Percentiles rank a stretch among this genome's conserved stretches.
Conservation (phyloP, 2,888 invertebrate genomes). For the Melanostoma scalare region DNA sequence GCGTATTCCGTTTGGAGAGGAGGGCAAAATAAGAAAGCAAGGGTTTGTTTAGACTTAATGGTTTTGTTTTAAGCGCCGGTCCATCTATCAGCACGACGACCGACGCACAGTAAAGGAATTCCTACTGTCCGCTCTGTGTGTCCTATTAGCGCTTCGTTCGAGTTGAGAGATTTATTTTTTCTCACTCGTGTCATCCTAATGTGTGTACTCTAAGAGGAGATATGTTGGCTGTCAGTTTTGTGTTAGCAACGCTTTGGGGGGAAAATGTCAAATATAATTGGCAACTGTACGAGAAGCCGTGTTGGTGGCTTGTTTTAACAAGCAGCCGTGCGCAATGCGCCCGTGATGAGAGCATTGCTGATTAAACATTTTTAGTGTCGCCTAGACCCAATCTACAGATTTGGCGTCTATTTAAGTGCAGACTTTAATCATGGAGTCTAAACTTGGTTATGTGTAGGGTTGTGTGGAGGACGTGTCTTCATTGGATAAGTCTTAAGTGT, state of each 20-base stretch:
- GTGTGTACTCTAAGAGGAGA: constrained; percentile 46
- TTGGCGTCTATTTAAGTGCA: constrained; percentile 68
- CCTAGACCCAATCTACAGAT: constrained; percentile 59
- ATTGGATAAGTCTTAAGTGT: constrained; percentile 28
- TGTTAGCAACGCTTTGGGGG: constrained; percentile 45
- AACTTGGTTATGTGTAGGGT: constrained; percentile 27
- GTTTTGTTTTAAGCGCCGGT: constrained; percentile 56
- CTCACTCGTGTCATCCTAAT: constrained; percentile 70
- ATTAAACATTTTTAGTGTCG: constrained; percentile 69
- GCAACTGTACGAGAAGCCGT: constrained; percentile 65
- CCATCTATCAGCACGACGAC: constrained; percentile 33
- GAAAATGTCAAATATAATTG: constrained; percentile 71
- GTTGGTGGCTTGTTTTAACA: constrained; percentile 65
- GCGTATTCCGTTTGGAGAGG: constrained; percentile 15
- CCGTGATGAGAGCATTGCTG: constrained; percentile 60
- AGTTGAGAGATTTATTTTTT: constrained; percentile 44
- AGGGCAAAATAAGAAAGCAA: not conserved
- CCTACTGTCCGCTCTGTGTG: constrained; percentile 30
- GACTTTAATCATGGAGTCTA: constrained; percentile 67
- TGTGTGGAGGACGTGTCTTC: constrained; percentile 37
- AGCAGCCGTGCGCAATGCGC: constrained; percentile 47
- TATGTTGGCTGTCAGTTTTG: constrained; percentile 49
- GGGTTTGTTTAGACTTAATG: constrained; percentile 40
- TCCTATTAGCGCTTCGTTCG: constrained; percentile 60
- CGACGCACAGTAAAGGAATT: constrained; percentile 24